Percentiles rank a stretch among this genome's conserved stretches.
Evolutionary conservation across 2,888 invertebrate species (phyloP).

Genomic region (Phyllotreta cruciferae): DNA sequence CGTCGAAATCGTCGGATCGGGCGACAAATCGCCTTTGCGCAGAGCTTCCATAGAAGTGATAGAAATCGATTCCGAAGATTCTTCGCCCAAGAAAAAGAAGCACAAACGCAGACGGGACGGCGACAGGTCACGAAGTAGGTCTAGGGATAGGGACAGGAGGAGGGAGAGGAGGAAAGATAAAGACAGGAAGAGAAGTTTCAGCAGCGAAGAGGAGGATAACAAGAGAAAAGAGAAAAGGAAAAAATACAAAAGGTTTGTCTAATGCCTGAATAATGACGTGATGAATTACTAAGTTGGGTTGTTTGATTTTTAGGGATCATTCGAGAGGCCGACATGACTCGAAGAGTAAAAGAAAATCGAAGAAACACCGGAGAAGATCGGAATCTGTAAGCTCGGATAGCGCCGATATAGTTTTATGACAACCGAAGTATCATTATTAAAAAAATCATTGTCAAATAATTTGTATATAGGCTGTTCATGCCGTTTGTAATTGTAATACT

Average conservation of each 20-base stretch:
- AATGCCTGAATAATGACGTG: not conserved
- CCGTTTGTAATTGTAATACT: too few relatives aligned
- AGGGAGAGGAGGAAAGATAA: conserved; percentile 48
- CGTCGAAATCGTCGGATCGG: not conserved
- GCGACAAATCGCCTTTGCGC: conserved; percentile 40
- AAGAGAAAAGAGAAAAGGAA: conserved; percentile 57
- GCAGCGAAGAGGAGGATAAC: conserved; percentile 34
- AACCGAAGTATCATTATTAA: conserved; percentile 18
- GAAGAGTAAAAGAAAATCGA: conserved; percentile 52
- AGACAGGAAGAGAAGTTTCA: conserved; percentile 26
- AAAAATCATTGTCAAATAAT: conserved; percentile 15
- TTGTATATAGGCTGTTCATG: too few relatives aligned
- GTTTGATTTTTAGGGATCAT: conserved; percentile 50
- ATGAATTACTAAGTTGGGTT: not conserved
- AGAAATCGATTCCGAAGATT: conserved; percentile 31
- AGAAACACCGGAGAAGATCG: conserved; percentile 47
- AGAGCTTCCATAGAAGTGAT: conserved; percentile 41
- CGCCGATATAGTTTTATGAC: conserved; percentile 43
- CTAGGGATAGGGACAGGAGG: conserved; percentile 45
- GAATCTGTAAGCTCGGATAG: conserved; percentile 45
- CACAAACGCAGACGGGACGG: conserved; percentile 11
- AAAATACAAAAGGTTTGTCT: conserved; percentile 61
- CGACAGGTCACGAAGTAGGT: conserved; percentile 22
- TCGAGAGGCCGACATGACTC: conserved; percentile 52
- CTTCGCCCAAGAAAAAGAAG: conserved; percentile 23